These are phyloP conservation scores for Meganola albula DNA, from an alignment of 2,888 invertebrate genomes.

Conservation along the genomic window DNA sequence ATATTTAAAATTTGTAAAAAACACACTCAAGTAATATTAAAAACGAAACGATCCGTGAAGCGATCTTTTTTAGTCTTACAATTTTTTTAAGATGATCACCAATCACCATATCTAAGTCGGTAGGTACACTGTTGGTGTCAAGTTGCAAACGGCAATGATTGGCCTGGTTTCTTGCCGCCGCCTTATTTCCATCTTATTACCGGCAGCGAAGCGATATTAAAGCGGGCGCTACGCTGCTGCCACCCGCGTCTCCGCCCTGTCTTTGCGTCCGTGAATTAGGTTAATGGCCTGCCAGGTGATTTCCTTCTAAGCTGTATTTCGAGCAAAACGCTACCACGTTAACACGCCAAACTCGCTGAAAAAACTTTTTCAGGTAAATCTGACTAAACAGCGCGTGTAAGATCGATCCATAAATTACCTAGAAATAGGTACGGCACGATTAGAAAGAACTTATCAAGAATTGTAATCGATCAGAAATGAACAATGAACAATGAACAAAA, in stretches of 20 bases:
- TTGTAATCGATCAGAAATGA: no score
- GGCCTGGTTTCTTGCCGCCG: conserved; percentile 66
- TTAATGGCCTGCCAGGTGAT: conserved; percentile 77
- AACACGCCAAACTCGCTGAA: conserved; percentile 62
- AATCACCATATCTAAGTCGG: no score
- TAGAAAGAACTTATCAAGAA: no score
- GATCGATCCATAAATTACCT: no score
- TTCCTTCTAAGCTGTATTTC: conserved; percentile 72
- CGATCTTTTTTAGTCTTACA: no score
- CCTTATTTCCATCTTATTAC: conserved; percentile 77
- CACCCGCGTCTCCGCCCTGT: conserved; percentile 70
- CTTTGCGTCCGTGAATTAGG: conserved; percentile 76
- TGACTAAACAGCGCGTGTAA: no score
- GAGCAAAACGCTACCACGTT: conserved; percentile 59
- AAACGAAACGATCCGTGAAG: no score
- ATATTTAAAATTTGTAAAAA: no score
- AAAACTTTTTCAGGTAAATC: no score
- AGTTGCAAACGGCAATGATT: conserved; percentile 68
- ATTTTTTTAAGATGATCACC: conserved; percentile 28
- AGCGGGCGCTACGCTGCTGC: conserved; percentile 55
- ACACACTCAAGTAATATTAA: no score
- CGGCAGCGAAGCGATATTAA: conserved; percentile 71
- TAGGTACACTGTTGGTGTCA: conserved; percentile 46
- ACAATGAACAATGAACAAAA: no score
- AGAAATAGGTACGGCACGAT: no score